Conservation (phyloP, 2,797 vertebrate species). For the Sphenodon punctatus region DNA sequence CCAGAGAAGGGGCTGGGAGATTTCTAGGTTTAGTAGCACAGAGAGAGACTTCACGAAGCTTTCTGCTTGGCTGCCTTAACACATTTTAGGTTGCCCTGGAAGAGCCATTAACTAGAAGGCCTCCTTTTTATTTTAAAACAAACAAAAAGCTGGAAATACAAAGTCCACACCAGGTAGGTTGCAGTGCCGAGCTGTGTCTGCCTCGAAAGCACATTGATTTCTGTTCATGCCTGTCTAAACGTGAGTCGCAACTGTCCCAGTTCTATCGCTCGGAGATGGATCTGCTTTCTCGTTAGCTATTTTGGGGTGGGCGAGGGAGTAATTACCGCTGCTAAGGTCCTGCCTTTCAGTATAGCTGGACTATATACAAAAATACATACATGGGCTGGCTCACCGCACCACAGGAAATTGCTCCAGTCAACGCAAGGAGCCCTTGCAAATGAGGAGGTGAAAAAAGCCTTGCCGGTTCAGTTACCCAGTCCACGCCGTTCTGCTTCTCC, state of each 20-base stretch:
- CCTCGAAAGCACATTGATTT: neutral
- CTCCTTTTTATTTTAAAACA: neutral
- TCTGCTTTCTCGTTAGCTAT: neutral
- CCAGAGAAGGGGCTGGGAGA: neutral
- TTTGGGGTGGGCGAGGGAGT: neutral
- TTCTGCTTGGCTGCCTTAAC: neutral
- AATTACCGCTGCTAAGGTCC: neutral
- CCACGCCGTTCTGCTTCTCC: too few relatives aligned
- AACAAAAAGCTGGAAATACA: too few relatives aligned
- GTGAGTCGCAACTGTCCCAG: fast-evolving
- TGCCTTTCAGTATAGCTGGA: neutral
- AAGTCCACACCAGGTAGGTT: neutral
- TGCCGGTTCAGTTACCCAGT: too few relatives aligned
- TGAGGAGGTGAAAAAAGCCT: too few relatives aligned
- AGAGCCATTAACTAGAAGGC: neutral
- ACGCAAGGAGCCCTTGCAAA: too few relatives aligned
- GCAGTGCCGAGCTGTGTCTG: neutral
- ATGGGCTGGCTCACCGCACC: too few relatives aligned
- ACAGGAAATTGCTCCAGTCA: neutral
- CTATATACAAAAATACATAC: too few relatives aligned
- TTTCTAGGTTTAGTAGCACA: neutral
- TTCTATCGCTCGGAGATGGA: neutral
- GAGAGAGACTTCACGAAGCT: neutral
- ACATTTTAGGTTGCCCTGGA: neutral
- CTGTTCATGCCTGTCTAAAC: neutral